Percentiles rank a stretch among this genome's conserved stretches.
phyloP scores from a whole-genome alignment of 2,797 vertebrate species.

The Sylvia borin region DNA sequence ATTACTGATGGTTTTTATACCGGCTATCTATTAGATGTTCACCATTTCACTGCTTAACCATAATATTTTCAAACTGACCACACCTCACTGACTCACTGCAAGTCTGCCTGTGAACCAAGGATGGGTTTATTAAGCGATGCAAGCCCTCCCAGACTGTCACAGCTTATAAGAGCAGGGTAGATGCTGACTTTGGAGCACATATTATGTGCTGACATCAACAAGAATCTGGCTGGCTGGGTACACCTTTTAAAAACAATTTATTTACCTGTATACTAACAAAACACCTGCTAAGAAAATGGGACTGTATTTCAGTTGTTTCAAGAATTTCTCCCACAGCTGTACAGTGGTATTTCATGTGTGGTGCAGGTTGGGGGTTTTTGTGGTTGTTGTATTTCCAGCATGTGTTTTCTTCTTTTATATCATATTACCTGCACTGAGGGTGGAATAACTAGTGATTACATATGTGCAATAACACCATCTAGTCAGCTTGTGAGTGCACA shows the following conservation, averaged over 20 bases:
- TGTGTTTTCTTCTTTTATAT: background rate
- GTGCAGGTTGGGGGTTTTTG: background rate
- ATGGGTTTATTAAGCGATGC: background rate
- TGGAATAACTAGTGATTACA: background rate
- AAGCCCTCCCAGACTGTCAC: background rate
- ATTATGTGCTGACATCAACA: background rate
- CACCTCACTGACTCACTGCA: slow-evolving; percentile 65
- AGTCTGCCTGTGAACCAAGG: slow-evolving; percentile 67
- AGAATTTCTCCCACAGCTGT: background rate
- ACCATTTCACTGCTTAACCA: slow-evolving; percentile 17
- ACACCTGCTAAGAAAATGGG: background rate
- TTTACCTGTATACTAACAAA: slow-evolving; percentile 49
- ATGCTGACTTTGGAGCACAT: background rate
- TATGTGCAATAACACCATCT: background rate
- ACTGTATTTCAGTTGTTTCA: background rate
- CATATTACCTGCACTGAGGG: background rate
- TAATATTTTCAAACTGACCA: background rate
- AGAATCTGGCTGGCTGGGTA: slow-evolving; percentile 20
- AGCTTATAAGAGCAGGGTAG: background rate
- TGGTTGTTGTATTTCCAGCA: background rate
- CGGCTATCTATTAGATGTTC: slow-evolving; percentile 66
- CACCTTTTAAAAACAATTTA: background rate
- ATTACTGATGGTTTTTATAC: slow-evolving; percentile 75
- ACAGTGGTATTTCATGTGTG: background rate
- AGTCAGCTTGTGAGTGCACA: background rate